Evolutionary conservation across 2,888 invertebrate species (phyloP).

Genomic region (Dastarcus helophoroides): DNA sequence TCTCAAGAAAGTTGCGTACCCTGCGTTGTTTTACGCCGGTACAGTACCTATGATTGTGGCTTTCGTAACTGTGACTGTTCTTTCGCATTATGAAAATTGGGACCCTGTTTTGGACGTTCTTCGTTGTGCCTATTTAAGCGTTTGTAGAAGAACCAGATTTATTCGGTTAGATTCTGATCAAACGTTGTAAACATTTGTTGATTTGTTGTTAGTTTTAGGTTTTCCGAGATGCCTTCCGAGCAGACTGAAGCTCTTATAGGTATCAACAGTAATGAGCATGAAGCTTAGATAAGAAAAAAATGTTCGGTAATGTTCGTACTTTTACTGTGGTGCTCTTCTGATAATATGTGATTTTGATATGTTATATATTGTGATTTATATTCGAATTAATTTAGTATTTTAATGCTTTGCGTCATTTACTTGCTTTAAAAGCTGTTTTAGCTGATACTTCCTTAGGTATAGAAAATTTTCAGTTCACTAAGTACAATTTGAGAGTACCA

Average conservation of each 20-base stretch:
- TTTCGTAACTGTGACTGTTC: slow-evolving; percentile 56
- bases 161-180: slow-evolving; percentile 35
- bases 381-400: too few relatives aligned
- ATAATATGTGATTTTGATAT: neutral
- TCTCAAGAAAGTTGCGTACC: slow-evolving; percentile 55
- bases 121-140: slow-evolving; percentile 40
- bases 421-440: too few relatives aligned
- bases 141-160: slow-evolving; percentile 39
- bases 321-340: neutral
- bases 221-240: slow-evolving; percentile 52
- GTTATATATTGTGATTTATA: slow-evolving; percentile 1
- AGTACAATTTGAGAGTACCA: too few relatives aligned
- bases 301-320: neutral
- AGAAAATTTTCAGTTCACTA: too few relatives aligned
- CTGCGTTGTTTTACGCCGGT: slow-evolving; percentile 64
- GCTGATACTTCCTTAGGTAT: too few relatives aligned
- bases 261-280: slow-evolving; percentile 45
- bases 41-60: slow-evolving; percentile 66
- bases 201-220: slow-evolving; percentile 35
- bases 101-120: slow-evolving; percentile 59
- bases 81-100: slow-evolving; percentile 70
- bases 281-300: slow-evolving; percentile 34
- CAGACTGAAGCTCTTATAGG: slow-evolving; percentile 59
- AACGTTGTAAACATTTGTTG: neutral
- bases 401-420: too few relatives aligned